These are phyloP conservation scores for Drosophila sp. DNA, from an alignment of 1,140 invertebrate genomes.

Conservation along the genomic window DNA sequence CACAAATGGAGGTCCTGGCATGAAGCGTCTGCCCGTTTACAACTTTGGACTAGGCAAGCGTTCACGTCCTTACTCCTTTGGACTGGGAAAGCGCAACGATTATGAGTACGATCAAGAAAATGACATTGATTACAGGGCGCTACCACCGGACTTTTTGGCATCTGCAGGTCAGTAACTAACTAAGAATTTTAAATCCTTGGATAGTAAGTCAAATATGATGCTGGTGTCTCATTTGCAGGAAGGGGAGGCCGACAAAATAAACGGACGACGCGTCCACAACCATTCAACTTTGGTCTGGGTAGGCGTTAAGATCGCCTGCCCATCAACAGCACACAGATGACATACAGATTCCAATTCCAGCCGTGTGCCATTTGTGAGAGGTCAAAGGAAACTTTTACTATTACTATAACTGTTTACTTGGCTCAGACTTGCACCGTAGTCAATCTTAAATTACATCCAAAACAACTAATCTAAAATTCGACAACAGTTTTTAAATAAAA, in stretches of 20 bases:
- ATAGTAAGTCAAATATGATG: too few relatives aligned
- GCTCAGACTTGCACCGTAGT: slow-evolving; percentile 44
- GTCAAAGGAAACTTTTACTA: slow-evolving; percentile 24
- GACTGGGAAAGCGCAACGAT: slow-evolving; percentile 80
- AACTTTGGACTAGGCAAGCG: slow-evolving; percentile 84
- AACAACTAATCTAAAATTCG: slow-evolving; percentile 50
- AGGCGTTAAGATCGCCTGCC: slow-evolving; percentile 59
- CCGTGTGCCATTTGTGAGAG: slow-evolving; percentile 50
- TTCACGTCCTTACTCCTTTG: slow-evolving; percentile 81
- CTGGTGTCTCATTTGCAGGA: slow-evolving; percentile 33
- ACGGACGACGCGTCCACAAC: slow-evolving; percentile 66
- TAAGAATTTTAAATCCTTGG: too few relatives aligned
- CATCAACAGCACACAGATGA: slow-evolving; percentile 9
- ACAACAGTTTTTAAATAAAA: slow-evolving; percentile 41
- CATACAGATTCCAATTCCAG: slow-evolving; percentile 48
- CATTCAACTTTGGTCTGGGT: slow-evolving; percentile 79
- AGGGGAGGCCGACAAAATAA: slow-evolving; percentile 54
- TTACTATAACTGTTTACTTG: slow-evolving; percentile 38
- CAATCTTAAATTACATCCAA: slow-evolving; percentile 38
- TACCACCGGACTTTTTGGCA: slow-evolving; percentile 53
- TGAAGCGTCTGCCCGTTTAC: slow-evolving; percentile 82
- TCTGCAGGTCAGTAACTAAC: slow-evolving; percentile 17
- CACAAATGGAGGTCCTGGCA: slow-evolving; percentile 71
- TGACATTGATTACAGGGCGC: slow-evolving; percentile 58
- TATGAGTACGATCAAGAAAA: slow-evolving; percentile 72